Base-by-base conservation (phyloP, 2,113 vertebrate species). In the Cyphomyrus plagiostoma region DNA sequence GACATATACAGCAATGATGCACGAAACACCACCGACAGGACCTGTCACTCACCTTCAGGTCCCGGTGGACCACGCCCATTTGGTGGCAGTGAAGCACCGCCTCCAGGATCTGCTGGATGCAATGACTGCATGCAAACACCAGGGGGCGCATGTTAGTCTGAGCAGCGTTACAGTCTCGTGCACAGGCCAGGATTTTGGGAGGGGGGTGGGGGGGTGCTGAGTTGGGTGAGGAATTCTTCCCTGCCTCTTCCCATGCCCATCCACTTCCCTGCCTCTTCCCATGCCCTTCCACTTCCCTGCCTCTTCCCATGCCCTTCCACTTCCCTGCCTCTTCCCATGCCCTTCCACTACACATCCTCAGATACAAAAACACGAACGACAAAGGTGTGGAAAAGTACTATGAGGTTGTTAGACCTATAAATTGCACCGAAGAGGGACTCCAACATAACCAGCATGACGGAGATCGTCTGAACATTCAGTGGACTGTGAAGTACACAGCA, bases 61-160 rank as follows among this genome's bases (percentile, higher is more conserved):
- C 98, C 95, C 98, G 97, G 96, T 99, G 98, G 94, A 99, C 98
- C 92, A 99, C 98, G 89, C 98, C 98, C 97, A 98, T 98, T 95
- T 98, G 98, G 96, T 98, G 97, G 95, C 97, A 98, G 93, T 98
- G 98, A 94, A 98, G 97, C 94, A 98, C 98, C 85, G 97, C 97
- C 95, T 98, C 98, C 96, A 98, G 96, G 96, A 98, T 98, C 97
- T 98, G 97, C 97, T 98, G 97, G 96, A 98, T 98, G 96, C 97
- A 98, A 96, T 98, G 98, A 96, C 98, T 98, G 96, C 94, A 94
- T 96, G 97, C 96, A 96, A 97, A 98, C 95, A 96, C 93, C 95
- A 95, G 94, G 94, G 93, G 93, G 85, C 84, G 62, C 85, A 85
- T 87, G 89, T 90, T 90, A 90, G 89, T 90, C 58, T 77, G 62